Conservation (phyloP, 2,797 vertebrate species). For the Chelidonichthys spinosus region DNA sequence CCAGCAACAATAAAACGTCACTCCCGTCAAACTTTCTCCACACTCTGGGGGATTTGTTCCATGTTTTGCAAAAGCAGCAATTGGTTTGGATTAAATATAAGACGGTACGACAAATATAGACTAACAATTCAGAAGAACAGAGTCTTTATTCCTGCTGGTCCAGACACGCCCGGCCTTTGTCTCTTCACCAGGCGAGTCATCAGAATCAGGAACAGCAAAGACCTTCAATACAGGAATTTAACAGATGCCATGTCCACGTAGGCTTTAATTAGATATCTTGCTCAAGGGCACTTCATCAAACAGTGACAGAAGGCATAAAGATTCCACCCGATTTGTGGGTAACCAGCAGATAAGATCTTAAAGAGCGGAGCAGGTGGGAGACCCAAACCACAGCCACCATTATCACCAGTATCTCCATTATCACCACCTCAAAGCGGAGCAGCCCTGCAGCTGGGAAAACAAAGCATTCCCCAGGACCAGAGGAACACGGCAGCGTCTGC, state of each 20-base stretch:
- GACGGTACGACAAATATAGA: background rate
- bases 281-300: background rate
- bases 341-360: constrained; percentile 36
- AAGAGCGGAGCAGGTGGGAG: constrained; percentile 49
- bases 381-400: constrained; percentile 13
- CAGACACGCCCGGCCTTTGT: background rate
- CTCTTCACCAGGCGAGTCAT: background rate
- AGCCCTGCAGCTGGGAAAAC: constrained; percentile 62
- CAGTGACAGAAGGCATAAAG: too few species aligned
- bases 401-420: constrained; percentile 16
- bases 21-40: too few species aligned
- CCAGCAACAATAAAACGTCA: background rate
- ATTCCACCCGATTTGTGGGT: background rate
- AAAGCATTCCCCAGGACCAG: constrained; percentile 23
- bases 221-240: background rate
- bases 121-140: background rate
- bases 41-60: background rate
- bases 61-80: background rate
- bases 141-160: background rate
- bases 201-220: background rate
- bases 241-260: background rate
- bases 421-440: constrained; percentile 37
- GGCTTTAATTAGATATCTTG: background rate
- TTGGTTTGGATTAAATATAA: background rate
- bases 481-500: background rate